A percentile compares a stretch with the other conserved stretches of the same genome.
Evolutionary conservation across 2,797 vertebrate genomes (phyloP).

Genomic region (Myotis myotis): DNA sequence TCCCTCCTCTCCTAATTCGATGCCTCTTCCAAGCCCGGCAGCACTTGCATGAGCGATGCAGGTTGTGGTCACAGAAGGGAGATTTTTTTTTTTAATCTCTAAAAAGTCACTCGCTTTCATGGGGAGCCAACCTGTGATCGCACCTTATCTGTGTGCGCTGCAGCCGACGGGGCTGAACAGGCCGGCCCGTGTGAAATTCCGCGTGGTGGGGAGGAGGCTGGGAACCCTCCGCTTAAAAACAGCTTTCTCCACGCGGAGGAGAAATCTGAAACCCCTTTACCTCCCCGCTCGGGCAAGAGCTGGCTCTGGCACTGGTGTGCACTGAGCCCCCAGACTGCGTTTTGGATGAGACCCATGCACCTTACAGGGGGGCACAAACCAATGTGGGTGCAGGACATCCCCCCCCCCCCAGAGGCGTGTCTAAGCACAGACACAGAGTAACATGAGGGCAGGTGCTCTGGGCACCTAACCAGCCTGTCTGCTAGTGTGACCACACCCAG

Average conservation of each 20-base stretch:
- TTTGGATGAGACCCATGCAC: accelerated
- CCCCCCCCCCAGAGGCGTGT: too few species aligned
- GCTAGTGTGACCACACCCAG: too few species aligned
- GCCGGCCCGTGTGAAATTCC: accelerated
- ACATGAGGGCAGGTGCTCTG: accelerated
- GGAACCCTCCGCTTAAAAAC: background rate
- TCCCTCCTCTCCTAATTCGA: accelerated
- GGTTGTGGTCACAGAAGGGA: background rate
- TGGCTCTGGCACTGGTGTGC: background rate
- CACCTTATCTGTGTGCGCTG: background rate
- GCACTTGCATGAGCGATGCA: background rate
- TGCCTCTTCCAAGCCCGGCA: accelerated
- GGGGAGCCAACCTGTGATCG: background rate
- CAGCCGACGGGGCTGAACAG: background rate
- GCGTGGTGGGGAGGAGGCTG: background rate
- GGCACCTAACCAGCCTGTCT: accelerated
- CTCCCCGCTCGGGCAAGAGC: background rate
- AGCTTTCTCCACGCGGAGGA: background rate
- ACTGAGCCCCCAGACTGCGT: accelerated
- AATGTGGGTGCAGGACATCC: accelerated
- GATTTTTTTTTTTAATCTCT: conserved; percentile 15
- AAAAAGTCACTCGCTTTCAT: background rate
- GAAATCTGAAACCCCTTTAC: background rate
- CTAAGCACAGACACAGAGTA: accelerated
- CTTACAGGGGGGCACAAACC: too few species aligned